These are phyloP conservation scores for Zhuqinia jingwanae DNA, from an alignment of 2,888 invertebrate species.

Conservation along the genomic window DNA sequence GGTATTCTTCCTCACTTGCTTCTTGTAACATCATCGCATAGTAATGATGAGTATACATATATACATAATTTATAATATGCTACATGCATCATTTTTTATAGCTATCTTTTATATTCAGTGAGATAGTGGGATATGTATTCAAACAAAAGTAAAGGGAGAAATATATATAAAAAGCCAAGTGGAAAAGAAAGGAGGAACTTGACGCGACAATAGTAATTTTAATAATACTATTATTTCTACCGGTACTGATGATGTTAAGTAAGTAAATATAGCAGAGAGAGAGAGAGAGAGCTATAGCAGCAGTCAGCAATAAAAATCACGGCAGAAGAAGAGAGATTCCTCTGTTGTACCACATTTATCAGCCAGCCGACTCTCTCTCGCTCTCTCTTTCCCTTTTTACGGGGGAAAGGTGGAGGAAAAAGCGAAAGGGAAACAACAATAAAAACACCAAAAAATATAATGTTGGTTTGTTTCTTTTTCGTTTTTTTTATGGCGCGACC, in stretches of 20 bases:
- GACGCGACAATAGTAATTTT: slow-evolving; percentile 51
- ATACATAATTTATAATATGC: no score
- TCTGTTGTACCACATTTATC: not conserved
- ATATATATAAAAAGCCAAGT: not conserved
- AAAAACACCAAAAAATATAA: slow-evolving; percentile 65
- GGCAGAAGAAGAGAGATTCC: not conserved
- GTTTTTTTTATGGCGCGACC: slow-evolving; percentile 48
- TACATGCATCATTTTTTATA: no score
- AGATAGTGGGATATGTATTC: no score
- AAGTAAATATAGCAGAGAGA: no score
- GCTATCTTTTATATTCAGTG: no score
- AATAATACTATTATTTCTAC: slow-evolving; percentile 62
- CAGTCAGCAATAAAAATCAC: slow-evolving; percentile 34
- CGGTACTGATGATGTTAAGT: slow-evolving; percentile 37
- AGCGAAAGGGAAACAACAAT: slow-evolving; percentile 61
- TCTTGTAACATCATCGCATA: no score
- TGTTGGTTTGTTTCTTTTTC: slow-evolving; percentile 62
- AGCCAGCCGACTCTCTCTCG: no score
- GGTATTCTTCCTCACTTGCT: not conserved
- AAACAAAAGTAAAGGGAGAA: not conserved
- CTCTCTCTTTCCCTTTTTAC: no score
- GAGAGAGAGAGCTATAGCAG: no score
- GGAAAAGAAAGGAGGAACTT: slow-evolving; percentile 49
- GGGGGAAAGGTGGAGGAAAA: not conserved
- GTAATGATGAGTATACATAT: no score